Percentiles rank a stretch among this genome's conserved stretches.
phyloP scores from a whole-genome alignment of 2,113 vertebrate genomes.

The Amblyornis subalaris region DNA sequence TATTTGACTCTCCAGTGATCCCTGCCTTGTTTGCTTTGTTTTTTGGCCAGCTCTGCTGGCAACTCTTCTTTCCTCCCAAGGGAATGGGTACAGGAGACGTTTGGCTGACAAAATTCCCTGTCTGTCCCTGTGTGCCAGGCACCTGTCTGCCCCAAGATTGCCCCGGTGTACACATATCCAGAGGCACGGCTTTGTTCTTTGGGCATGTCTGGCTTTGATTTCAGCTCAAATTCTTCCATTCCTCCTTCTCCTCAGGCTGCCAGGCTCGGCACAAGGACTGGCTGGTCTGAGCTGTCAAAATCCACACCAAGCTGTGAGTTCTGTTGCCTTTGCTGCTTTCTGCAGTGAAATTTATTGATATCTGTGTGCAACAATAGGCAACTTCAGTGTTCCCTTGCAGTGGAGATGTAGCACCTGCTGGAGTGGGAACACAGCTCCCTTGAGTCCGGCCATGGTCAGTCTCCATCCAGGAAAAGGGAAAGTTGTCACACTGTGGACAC shows the following conservation, averaged over 20 bases:
- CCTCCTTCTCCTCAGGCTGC: background rate
- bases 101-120: background rate
- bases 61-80: background rate
- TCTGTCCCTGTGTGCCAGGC: background rate
- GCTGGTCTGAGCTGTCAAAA: background rate
- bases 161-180: accelerated
- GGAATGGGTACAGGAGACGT: background rate
- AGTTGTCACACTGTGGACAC: background rate
- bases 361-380: background rate
- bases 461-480: background rate
- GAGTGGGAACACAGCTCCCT: background rate
- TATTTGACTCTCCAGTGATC: constrained; percentile 35
- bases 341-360: background rate
- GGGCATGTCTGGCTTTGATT: background rate
- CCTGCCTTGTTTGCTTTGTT: constrained; percentile 34
- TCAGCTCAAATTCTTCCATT: background rate
- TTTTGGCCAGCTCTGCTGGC: constrained; percentile 7
- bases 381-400: background rate
- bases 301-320: background rate
- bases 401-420: background rate
- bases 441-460: background rate
- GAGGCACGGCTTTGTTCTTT: background rate
- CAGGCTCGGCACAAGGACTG: accelerated
- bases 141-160: background rate
- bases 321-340: background rate